These are phyloP conservation scores for Austrolebias charrua DNA, from an alignment of 2,797 vertebrate genomes.

Conservation along the genomic window DNA sequence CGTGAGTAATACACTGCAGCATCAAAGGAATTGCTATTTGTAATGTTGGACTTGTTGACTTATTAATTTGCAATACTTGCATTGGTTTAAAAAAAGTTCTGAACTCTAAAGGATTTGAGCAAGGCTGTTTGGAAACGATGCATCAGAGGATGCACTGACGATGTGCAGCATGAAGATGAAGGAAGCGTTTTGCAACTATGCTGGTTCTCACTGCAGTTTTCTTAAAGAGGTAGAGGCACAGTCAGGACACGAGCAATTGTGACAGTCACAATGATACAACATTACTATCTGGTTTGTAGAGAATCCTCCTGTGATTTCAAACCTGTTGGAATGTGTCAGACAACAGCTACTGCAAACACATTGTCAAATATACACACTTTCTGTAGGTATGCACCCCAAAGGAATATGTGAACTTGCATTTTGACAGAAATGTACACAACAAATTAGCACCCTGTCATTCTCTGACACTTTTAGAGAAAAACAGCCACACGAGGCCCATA, in stretches of 20 bases:
- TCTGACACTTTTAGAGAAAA: slow-evolving; percentile 41
- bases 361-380: background rate
- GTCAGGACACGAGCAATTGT: slow-evolving; percentile 27
- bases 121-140: too few relatives aligned
- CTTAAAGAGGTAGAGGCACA: slow-evolving; percentile 6
- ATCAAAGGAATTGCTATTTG: background rate
- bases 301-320: slow-evolving; percentile 55
- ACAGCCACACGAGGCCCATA: slow-evolving; percentile 16
- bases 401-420: slow-evolving; percentile 20
- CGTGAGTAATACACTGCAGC: slow-evolving; percentile 80
- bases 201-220: slow-evolving; percentile 4
- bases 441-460: slow-evolving; percentile 46
- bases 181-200: too few relatives aligned
- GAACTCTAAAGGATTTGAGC: too few relatives aligned
- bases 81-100: too few relatives aligned
- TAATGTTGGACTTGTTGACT: slow-evolving; percentile 3
- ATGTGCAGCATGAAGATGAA: too few relatives aligned
- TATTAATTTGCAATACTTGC: background rate
- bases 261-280: slow-evolving; percentile 41
- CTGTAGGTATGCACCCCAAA: slow-evolving; percentile 16
- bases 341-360: slow-evolving; percentile 38
- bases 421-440: slow-evolving; percentile 41
- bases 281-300: slow-evolving; percentile 44
- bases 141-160: too few relatives aligned
- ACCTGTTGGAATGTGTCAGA: slow-evolving; percentile 60